Evolutionary conservation across 2,797 vertebrate species (phyloP), one percentile per base, ranked within the genome.

Genomic region (Chiloscyllium punctatum): DNA sequence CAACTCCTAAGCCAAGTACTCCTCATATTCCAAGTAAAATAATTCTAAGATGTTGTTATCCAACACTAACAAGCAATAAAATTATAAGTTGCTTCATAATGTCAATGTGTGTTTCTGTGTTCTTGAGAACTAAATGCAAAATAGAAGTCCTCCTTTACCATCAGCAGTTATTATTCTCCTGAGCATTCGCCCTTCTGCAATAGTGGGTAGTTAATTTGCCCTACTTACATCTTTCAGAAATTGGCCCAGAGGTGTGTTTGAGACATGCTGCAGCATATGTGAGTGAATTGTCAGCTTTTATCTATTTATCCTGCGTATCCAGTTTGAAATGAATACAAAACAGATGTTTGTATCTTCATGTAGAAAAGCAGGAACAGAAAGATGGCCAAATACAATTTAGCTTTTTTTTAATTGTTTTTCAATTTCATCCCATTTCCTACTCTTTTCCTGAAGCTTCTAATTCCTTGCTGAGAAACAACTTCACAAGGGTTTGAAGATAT

Each of bases 261-360:
- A 68, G 33, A 11, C 90, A 92, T n/a, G 90, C 90, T n/a, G 53
- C 25, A 90, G 3, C 87, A 90, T 62, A 57, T 69, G 33, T 21
- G 90, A 92, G 90, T 68, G 33, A 68, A 68, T n/a, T 92, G 62
- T 66, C 62, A 92, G 62, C 90, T 68, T 69, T 37, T 92, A 92
- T 68, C 33, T 33, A 92, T 37, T n/a, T 69, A 92, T 42, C 33
- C 37, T 23, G 4, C 53, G 27, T 27, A 71, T 94, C n/a, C 62
- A 94, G 30, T 1, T 94, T 68, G 68, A 71, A 94, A 94, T 68
- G 37, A 71, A 68, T 9, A 42, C n/a, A 42, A 94, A 94, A 66
- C 51, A 91, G 53, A 66, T 91, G 30, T 66, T 25, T 94, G 5
- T 94, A 71, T 94, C 68, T 94, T 25, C 90, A 94, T 68, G n/a